A percentile compares a stretch with the other conserved stretches of the same genome.
Evolutionary conservation across 2,113 vertebrate species (phyloP).

Genomic region (Hiodon alosoides): DNA sequence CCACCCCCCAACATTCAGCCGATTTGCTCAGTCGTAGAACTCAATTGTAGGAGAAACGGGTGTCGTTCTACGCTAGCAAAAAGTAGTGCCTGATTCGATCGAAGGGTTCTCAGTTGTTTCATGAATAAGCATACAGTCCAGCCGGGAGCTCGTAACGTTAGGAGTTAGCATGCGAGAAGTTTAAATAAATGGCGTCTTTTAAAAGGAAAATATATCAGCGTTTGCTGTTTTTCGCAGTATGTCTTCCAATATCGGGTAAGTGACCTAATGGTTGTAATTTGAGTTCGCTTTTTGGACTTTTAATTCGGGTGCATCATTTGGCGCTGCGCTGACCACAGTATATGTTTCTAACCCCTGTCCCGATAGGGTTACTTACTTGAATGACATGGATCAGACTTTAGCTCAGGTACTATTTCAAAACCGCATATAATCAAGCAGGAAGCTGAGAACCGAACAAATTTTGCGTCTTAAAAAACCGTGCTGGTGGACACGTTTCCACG

Average conservation of each 20-base stretch:
- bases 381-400: not conserved
- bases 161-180: constrained; percentile 54
- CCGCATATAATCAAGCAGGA: not conserved
- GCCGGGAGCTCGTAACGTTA: constrained; percentile 34
- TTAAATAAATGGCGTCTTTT: constrained; percentile 62
- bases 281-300: not conserved
- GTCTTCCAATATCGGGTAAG: constrained; percentile 64
- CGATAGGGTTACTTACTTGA: not conserved
- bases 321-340: constrained; percentile 11
- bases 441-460: not conserved
- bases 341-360: constrained; percentile 2
- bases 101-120: constrained; percentile 21
- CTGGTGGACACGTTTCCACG: constrained; percentile 5
- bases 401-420: not conserved
- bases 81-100: constrained; percentile 38
- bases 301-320: not conserved
- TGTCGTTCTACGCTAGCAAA: constrained; percentile 33
- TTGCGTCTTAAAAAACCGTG: not conserved
- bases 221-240: constrained; percentile 50
- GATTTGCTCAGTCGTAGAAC: constrained; percentile 16
- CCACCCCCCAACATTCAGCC: not conserved
- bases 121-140: constrained; percentile 36
- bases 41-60: not conserved
- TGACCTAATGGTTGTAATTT: not conserved
- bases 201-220: constrained; percentile 56